Evolutionary conservation across 2,888 invertebrate genomes (phyloP).

Genomic region (Darwinula stevensoni): DNA sequence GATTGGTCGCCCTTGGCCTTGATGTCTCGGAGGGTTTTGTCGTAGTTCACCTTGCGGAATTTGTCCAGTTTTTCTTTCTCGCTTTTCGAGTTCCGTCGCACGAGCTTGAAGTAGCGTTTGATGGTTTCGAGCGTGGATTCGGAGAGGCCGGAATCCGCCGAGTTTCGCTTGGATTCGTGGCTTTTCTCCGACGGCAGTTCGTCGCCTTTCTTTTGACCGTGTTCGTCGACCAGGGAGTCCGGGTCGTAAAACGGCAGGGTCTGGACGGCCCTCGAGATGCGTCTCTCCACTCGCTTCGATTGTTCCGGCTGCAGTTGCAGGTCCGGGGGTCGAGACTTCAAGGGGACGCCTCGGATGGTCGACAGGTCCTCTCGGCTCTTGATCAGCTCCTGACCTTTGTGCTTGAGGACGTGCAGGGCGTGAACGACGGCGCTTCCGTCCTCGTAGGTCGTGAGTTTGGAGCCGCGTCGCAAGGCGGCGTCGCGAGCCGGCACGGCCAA

Average conservation of each 20-base stretch:
- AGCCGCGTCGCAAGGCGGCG: not conserved
- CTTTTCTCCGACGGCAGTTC: not conserved
- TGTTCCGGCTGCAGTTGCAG: not conserved
- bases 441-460: not conserved
- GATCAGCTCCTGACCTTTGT: too few relatives aligned
- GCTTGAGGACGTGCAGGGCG: not conserved
- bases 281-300: constrained; percentile 5
- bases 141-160: not conserved
- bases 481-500: not conserved
- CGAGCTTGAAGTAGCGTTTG: constrained; percentile 1
- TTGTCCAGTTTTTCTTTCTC: constrained; percentile 44
- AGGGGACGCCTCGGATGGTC: too few relatives aligned
- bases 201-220: constrained; percentile 1
- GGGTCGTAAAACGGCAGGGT: constrained; percentile 5
- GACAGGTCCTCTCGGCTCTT: too few relatives aligned
- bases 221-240: constrained; percentile 7
- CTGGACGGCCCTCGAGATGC: constrained; percentile 5
- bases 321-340: not conserved
- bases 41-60: constrained; percentile 64
- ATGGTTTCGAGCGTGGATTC: constrained; percentile 3
- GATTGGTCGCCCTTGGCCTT: constrained; percentile 30
- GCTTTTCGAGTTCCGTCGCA: constrained; percentile 7
- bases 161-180: not conserved
- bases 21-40: constrained; percentile 49
- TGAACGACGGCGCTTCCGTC: not conserved